Evolutionary conservation across 2,888 invertebrate genomes (phyloP).

Genomic region (Diarsia dahlii): DNA sequence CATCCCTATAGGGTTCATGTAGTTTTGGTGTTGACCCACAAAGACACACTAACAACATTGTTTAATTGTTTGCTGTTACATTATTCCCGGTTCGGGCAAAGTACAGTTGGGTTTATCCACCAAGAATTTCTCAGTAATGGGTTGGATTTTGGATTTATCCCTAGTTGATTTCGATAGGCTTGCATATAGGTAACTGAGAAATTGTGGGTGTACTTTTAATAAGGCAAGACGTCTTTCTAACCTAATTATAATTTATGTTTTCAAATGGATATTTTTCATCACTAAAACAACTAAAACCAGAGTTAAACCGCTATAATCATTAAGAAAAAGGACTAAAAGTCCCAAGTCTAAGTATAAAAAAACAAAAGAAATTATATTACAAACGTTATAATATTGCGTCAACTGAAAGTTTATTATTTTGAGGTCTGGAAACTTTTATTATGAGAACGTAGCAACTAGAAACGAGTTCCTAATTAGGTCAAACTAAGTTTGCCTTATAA

Average conservation of each 20-base stretch:
- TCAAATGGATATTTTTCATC: background rate
- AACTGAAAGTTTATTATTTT: no score
- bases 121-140: background rate
- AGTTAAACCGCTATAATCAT: no score
- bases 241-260: background rate
- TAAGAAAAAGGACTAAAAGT: background rate
- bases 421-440: constrained; percentile 5
- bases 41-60: background rate
- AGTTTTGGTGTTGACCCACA: no score
- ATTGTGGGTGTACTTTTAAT: no score
- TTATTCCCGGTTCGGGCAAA: no score
- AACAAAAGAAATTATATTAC: no score
- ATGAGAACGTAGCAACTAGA: background rate
- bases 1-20: no score
- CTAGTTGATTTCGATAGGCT: background rate
- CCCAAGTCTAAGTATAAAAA: no score
- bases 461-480: background rate
- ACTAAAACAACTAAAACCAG: background rate
- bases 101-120: background rate
- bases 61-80: no score
- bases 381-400: no score
- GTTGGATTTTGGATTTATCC: background rate
- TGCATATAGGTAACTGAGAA: background rate
- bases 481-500: background rate
- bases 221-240: no score